These are phyloP conservation scores for Eupeodes corollae DNA, from an alignment of 1,140 invertebrate genomes.

Conservation along the genomic window DNA sequence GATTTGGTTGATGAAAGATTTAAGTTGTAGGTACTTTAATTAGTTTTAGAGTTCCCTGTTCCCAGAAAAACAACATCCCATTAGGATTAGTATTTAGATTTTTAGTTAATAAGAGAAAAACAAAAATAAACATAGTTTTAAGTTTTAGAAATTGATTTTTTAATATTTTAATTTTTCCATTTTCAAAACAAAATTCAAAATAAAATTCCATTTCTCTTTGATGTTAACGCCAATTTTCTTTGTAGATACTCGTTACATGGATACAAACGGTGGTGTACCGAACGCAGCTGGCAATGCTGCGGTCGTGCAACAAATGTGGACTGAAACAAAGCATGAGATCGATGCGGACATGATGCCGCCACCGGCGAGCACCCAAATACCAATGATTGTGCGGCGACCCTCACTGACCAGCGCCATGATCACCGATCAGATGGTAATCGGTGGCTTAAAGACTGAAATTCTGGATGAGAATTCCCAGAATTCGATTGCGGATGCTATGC, in stretches of 20 bases:
- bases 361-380: slow-evolving; percentile 41
- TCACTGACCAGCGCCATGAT: slow-evolving; percentile 36
- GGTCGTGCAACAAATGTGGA: slow-evolving; percentile 3
- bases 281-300: neutral
- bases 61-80: too few relatives aligned
- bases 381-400: slow-evolving; percentile 42
- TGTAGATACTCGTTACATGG: neutral
- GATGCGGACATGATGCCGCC: slow-evolving; percentile 50
- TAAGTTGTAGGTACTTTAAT: too few relatives aligned
- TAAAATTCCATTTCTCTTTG: neutral
- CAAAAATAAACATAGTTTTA: too few relatives aligned
- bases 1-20: too few relatives aligned
- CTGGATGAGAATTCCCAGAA: slow-evolving; percentile 57
- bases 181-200: too few relatives aligned
- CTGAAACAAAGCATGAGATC: slow-evolving; percentile 39
- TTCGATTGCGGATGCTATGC: slow-evolving; percentile 33
- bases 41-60: too few relatives aligned
- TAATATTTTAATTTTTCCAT: too few relatives aligned
- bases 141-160: too few relatives aligned
- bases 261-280: slow-evolving; percentile 8
- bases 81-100: too few relatives aligned
- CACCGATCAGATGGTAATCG: slow-evolving; percentile 27
- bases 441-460: slow-evolving; percentile 53
- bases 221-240: neutral
- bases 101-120: too few relatives aligned